Base-by-base conservation (phyloP, 2,888 invertebrate genomes). In the Dolichopus griseipennis region DNA sequence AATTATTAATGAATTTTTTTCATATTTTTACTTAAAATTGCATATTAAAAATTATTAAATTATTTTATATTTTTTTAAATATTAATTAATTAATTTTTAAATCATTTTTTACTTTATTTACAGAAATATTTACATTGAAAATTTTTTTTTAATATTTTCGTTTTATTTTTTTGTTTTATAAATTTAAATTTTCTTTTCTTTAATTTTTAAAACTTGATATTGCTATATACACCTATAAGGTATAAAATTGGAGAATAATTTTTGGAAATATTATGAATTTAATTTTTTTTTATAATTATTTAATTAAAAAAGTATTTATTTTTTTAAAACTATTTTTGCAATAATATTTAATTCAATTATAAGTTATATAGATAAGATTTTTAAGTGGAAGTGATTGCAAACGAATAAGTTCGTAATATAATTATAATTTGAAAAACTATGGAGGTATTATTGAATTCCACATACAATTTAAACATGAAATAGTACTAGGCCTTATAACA, bases 121-220 rank as follows among this genome's bases (percentile, higher is more conserved):
- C 64, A 64, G 3, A 27, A 64, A 18, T 22, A 64, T 64, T 64
- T 64, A 64, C 64, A 27, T 33, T 7, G 10, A 64, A 20, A 64
- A 21, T 21, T 12, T 64, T 33, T 3, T 33, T n/a, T 73, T 72
- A 61, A 68, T 67, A 72, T 70, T 72, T 73, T 71, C 70, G 72
- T 73, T 71, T 73, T 65, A 65, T 41, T 68, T 69, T 69, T 72
- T 43, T 65, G 52, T 70, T 71, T 65, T 71, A 69, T 70, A 70
- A 64, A 22, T 70, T 68, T 68, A 68, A 70, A 43, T 61, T 65
- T 15, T 62, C 37, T 66, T 66, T 68, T 68, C n/a, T 66, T 68
- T 62, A 41, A 43, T 18, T 67, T 62, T n/a, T 5, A 18, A 67
- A 70, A 70, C 15, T 52, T 52, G 52, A 52, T 52, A 52, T 52